Percentiles rank a stretch among this genome's conserved stretches.
Conservation (phyloP, 1,140 invertebrate genomes). For the Musca vetustissima region DNA sequence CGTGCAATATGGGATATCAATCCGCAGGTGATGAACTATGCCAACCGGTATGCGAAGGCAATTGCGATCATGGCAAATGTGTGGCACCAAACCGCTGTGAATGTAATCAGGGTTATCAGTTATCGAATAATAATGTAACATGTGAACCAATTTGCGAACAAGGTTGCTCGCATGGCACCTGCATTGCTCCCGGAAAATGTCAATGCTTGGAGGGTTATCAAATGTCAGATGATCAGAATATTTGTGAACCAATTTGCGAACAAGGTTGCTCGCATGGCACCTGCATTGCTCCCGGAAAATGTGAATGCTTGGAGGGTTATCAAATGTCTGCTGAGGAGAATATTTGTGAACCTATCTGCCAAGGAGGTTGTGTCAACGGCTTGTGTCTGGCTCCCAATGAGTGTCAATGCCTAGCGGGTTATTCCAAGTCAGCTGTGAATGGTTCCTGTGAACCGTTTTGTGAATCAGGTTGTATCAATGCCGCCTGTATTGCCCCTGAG, state of each 20-base stretch:
- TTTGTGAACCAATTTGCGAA: constrained; percentile 17
- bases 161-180: constrained; percentile 43
- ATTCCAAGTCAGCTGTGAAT: not conserved
- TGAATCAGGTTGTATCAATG: constrained; percentile 46
- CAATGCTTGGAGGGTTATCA: constrained; percentile 48
- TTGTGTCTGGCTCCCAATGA: constrained; percentile 5
- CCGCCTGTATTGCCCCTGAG: constrained; percentile 54
- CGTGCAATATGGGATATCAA: constrained; percentile 60
- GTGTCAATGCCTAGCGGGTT: constrained; percentile 25
- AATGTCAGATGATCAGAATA: constrained; percentile 52
- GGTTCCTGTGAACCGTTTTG: constrained; percentile 51
- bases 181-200: constrained; percentile 59
- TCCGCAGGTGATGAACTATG: constrained; percentile 30
- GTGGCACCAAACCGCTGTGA: constrained; percentile 57
- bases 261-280: constrained; percentile 51
- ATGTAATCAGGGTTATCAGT: constrained; percentile 39
- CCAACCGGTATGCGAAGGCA: constrained; percentile 54
- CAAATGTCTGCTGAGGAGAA: not conserved
- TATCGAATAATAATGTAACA: not conserved
- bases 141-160: constrained; percentile 56
- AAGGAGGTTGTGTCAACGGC: constrained; percentile 29
- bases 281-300: constrained; percentile 45
- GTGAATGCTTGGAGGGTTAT: constrained; percentile 57
- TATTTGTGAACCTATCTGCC: constrained; percentile 58
- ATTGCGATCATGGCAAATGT: constrained; percentile 62